Conservation (phyloP, 2,888 invertebrate genomes). For the Lissonota sp. region DNA sequence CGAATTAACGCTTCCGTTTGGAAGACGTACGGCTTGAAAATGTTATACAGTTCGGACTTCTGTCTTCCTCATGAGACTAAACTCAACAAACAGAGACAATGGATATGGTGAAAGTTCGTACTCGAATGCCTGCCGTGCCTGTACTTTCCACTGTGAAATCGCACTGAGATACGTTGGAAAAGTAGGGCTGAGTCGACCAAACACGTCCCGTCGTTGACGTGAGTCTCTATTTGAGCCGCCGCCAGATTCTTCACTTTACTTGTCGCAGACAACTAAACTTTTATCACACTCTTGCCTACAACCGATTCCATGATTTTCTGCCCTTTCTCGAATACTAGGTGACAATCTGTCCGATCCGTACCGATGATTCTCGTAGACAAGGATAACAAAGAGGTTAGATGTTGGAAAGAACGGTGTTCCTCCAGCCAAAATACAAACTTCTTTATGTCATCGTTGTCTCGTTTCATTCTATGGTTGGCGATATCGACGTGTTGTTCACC, state of each 20-base stretch:
- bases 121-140: constrained; percentile 49
- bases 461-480: constrained; percentile 56
- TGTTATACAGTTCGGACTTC: constrained; percentile 14
- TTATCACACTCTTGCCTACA: constrained; percentile 58
- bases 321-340: constrained; percentile 65
- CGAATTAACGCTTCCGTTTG: not conserved
- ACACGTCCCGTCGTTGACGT: not conserved
- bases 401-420: constrained; percentile 54
- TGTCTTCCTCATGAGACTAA: constrained; percentile 23
- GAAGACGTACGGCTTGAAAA: constrained; percentile 18
- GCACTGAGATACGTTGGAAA: constrained; percentile 71
- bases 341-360: constrained; percentile 63
- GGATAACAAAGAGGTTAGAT: constrained; percentile 40
- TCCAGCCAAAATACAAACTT: constrained; percentile 67
- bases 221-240: no score
- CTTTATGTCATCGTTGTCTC: constrained; percentile 65
- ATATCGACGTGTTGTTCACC: constrained; percentile 70
- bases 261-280: constrained; percentile 51
- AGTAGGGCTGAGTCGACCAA: constrained; percentile 67
- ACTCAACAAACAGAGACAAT: constrained; percentile 9
- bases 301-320: constrained; percentile 53
- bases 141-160: constrained; percentile 62
- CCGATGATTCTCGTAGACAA: constrained; percentile 66
- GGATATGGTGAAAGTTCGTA: constrained; percentile 18
- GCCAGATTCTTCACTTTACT: constrained; percentile 59